Base-by-base conservation (phyloP, 30 jellyfish, hydroid and myxozoan genomes). In the Hydra vulgaris region DNA sequence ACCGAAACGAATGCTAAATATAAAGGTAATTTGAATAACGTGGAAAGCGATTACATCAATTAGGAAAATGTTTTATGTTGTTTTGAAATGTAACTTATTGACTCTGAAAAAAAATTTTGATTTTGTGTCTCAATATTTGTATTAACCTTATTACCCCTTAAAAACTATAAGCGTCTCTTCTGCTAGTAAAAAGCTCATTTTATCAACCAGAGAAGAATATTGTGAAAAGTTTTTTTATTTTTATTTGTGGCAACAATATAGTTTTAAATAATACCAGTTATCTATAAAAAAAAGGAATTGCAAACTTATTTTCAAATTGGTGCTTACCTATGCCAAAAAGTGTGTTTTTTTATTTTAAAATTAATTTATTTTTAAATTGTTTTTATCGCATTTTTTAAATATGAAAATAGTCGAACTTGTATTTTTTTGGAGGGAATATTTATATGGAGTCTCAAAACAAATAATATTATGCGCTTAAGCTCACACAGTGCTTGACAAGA, bases 61-160 rank as follows among this genome's bases (percentile, higher is more conserved):
- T 40, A 7, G 8, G 52, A 19, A 73, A 73, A 73, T n/a, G 8
- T 21, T 21, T 53, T n/a, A n/a, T 21, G 66, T n/a, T 20, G 81
- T 19, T 21, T n/a, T 15, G 75, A 68, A 68, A 68, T 68, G 75
- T 40, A 40, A 40, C 61, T 40, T 40, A 40, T 12, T 12, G 12
- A 40, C 12, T 40, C 61, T 40, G 61, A 40, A 40, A 40, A 40
- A 40, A 40, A 40, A 12, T n/a, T 40, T 40, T 40, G 12, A 40
- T 12, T 40, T 40, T 40, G 61, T 3, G 61, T 40, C 12, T 40
- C 61, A 40, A 40, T 40, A 12, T 40, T 40, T 40, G 61, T 40
- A 12, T 40, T 23, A 68, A 68, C 75, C 27, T n/a, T n/a, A 68
- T 4, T 68, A 68, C 75, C 75, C 25, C 75, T 68, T 68, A 68